Conservation (phyloP, 2,113 vertebrate species). For the Tympanuchus pallidicinctus region DNA sequence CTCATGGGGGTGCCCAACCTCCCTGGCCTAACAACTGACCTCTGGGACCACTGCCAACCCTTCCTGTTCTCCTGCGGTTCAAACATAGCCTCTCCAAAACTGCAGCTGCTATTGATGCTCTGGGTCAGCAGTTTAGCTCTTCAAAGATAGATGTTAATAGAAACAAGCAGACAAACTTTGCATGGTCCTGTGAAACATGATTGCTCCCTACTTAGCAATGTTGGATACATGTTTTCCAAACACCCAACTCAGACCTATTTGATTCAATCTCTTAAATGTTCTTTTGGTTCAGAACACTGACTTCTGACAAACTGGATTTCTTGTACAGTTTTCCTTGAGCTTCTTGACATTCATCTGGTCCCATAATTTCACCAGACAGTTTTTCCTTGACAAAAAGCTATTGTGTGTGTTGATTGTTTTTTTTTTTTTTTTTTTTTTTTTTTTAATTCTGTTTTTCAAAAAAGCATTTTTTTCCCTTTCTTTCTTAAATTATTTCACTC, state of each 20-base stretch:
- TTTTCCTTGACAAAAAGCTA: neutral
- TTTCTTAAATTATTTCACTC: neutral
- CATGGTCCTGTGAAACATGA: neutral
- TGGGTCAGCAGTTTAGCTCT: conserved; percentile 14
- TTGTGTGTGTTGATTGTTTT: neutral
- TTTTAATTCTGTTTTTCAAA: neutral
- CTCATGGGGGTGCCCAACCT: neutral
- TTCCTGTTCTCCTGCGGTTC: neutral
- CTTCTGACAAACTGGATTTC: neutral
- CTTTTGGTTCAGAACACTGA: neutral
- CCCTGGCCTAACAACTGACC: neutral
- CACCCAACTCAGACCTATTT: accelerated
- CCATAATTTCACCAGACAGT: neutral
- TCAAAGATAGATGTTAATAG: neutral
- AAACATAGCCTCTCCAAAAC: neutral
- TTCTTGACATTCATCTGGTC: neutral
- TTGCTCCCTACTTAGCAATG: neutral
- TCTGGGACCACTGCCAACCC: neutral
- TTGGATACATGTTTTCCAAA: neutral
- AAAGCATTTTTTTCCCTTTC: neutral
- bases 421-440: too few relatives aligned
- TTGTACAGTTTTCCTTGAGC: accelerated
- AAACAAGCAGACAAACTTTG: conserved; percentile 14
- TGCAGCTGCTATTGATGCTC: conserved; percentile 9
- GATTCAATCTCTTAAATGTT: neutral